Evolutionary conservation across 2,113 vertebrate genomes (phyloP), one percentile per base, ranked within the genome.

Genomic region (Silurus glanis): DNA sequence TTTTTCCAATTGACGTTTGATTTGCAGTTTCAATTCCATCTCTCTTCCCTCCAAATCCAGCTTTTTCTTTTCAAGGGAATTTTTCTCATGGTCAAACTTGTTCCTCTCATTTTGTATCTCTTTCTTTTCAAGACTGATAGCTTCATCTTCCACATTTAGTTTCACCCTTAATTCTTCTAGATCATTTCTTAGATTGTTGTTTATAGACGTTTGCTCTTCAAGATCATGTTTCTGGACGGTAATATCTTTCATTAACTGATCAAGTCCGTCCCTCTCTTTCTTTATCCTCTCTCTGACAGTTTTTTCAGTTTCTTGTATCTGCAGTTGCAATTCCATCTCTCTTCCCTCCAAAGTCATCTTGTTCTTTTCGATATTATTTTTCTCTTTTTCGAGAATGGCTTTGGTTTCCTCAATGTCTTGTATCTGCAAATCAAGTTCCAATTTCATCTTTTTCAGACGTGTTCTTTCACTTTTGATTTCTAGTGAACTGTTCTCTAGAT

Each of bases 21-120:
- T 80, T 55, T 80, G 47, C 28, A 62, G 19, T 58, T 37, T 1
- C 2, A 37, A 37, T 37, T 37, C 37, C 37, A 37, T 37, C 3
- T 64, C 45, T 82, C 21, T 51, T n/a, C 5, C 1, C 3, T 64
- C 21, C 47, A 66, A 23, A 2, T 82, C 80, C 37, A 51, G 3
- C 45, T 12, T n/a, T 14, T 66, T 82, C 17, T 62, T 45, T 47
- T 81, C 80, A 49, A 80, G 23, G 1, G 61, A 25, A 45, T 1
- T 82, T 62, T 9, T 6, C 76, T 71, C 82, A 83, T 75, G 67
- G 0, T 84, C 83, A 56, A 84, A 8, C 1, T 4, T 49, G 49
- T 78, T 37, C 49, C 51, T 64, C 9, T 83, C 58, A 67, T n/a
- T 61, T 8, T 90, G 56, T 0, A 90, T 28, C 25, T 91, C 86